Evolutionary conservation across 2,113 vertebrate genomes (phyloP).

Genomic region (Chaenogobius annularis): DNA sequence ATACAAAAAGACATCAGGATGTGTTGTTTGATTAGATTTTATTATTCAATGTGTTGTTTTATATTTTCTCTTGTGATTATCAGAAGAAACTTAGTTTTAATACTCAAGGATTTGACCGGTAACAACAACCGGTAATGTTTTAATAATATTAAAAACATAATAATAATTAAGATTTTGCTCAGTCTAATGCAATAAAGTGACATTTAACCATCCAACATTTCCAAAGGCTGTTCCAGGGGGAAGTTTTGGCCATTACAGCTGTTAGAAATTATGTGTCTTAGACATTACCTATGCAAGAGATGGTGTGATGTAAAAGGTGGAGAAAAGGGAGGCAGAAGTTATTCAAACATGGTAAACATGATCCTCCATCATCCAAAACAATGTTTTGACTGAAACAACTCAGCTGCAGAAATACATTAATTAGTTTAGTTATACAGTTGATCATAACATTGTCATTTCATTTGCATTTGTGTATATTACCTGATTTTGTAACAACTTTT

Average conservation of each 20-base stretch:
- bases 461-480: constrained; percentile 35
- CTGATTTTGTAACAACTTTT: constrained; percentile 71
- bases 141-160: neutral
- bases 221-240: neutral
- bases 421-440: neutral
- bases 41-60: neutral
- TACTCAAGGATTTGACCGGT: constrained; percentile 72
- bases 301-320: constrained; percentile 80
- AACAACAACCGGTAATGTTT: too few relatives aligned
- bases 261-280: neutral
- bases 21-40: neutral
- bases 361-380: constrained; percentile 54
- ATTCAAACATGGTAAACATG: constrained; percentile 63
- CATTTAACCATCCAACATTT: neutral
- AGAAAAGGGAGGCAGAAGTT: constrained; percentile 88
- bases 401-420: constrained; percentile 69
- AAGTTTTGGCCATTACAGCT: neutral
- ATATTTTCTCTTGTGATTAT: neutral
- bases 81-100: constrained; percentile 22
- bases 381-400: constrained; percentile 77
- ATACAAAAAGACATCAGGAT: neutral
- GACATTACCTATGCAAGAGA: constrained; percentile 83
- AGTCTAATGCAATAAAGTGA: neutral
- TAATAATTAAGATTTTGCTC: neutral
- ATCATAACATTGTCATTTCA: neutral